Base-by-base conservation (phyloP, 2,113 vertebrate genomes). In the Myiozetetes cayanensis region DNA sequence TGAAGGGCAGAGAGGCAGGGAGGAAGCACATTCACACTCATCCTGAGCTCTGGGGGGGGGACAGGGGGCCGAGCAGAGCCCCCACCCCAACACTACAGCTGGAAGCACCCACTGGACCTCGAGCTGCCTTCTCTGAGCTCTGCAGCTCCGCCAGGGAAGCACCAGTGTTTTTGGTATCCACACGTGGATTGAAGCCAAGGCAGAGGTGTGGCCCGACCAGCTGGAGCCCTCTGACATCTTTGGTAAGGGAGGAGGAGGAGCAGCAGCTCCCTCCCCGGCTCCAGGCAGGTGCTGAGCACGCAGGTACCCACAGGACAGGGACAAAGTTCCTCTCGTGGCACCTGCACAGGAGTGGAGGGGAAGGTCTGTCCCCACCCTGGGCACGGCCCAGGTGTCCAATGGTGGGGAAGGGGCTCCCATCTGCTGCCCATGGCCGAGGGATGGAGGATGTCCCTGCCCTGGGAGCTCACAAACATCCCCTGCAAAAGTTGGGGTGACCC, bases 271-370 rank as follows among this genome's bases (percentile, higher is more conserved):
- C 68, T 88, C 75, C 43, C 25, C 0, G 39, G 52, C 85, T 59
- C 81, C 75, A 3, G 72, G 46, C 81, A 61, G 80, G 16, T 47
- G 94, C 96, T 55, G 90, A 81, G 76, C 89, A 94, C 5, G 9
- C 87, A 85, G 80, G 56, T 23, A 41, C 5, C 2, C 0, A 2
- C 3, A 0, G 28, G 53, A 74, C 37, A 12, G 37, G 96, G 94
- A 59, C 91, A 74, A 96, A 94, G 96, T 89, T 82, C 95, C 28
- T 41, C 80, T 21, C 0, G 1, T 5, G 65, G 77, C 27, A 74
- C 68, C 94, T 74, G 80, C 18, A 21, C 8, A 31, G 78, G 62
- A 49, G 21, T 19, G 47, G 25, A 70, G 63, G 49, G 35, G 56
- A 63, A 84, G 49, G 79, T 84, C 41, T 33, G 1, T 61, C 78